Evolutionary conservation across 2,888 invertebrate genomes (phyloP).

Genomic region (Stenodera caucasica): DNA sequence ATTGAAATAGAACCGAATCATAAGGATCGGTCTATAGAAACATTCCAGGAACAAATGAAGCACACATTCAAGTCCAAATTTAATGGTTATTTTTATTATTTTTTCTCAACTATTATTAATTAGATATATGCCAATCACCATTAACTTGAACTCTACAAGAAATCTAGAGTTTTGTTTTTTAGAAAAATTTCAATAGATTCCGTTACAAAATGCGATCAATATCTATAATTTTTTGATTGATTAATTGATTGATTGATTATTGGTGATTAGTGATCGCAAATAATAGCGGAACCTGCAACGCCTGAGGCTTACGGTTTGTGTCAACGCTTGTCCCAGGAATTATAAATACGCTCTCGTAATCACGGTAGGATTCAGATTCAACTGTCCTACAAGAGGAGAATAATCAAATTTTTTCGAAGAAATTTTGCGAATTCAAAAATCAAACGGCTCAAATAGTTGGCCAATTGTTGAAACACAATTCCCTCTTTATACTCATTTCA

Average conservation of each 20-base stretch:
- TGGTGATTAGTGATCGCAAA: conserved; percentile 44
- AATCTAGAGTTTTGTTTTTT: conserved; percentile 36
- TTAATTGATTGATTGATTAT: conserved; percentile 5
- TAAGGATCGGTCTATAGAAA: conserved; percentile 46
- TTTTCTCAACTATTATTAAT: neutral
- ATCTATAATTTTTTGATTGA: neutral
- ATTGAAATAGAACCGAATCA: conserved; percentile 44
- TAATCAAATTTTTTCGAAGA: neutral
- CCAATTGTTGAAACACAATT: too few species aligned
- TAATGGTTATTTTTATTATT: conserved; percentile 29
- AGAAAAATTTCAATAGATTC: conserved; percentile 32
- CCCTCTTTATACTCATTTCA: too few species aligned
- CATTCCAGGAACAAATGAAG: conserved; percentile 59
- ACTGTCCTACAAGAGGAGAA: conserved; percentile 57
- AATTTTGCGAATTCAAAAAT: too few species aligned
- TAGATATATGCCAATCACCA: conserved; percentile 27
- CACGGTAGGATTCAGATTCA: conserved; percentile 66
- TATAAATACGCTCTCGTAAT: conserved; percentile 76
- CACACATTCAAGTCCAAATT: conserved; percentile 52
- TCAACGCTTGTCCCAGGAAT: conserved; percentile 68
- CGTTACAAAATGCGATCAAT: conserved; percentile 47
- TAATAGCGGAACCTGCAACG: conserved; percentile 49
- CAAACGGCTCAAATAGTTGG: too few species aligned
- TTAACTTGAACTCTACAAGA: conserved; percentile 50
- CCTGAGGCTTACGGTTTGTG: conserved; percentile 62